Evolutionary conservation across 2,113 vertebrate species (phyloP).

Genomic region (Phalacrocorax aristotelis): DNA sequence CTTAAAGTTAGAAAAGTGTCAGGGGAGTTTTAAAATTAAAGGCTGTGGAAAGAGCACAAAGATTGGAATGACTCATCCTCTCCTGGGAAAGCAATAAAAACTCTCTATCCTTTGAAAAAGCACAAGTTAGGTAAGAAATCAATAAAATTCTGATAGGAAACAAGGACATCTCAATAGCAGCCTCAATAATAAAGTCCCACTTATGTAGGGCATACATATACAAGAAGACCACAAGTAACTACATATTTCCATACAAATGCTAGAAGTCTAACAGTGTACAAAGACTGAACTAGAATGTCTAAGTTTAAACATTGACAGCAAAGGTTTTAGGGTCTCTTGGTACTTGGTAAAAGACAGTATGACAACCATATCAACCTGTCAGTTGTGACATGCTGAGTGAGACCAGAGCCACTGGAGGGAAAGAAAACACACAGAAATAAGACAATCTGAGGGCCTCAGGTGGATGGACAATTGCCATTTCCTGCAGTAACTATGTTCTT

Average conservation of each 20-base stretch:
- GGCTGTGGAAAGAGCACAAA: neutral
- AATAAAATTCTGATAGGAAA: neutral
- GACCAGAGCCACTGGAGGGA: neutral
- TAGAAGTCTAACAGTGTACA: neutral
- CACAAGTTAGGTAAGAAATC: neutral
- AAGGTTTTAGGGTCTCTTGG: neutral
- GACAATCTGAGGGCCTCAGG: neutral
- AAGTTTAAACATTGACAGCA: neutral
- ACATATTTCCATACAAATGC: neutral
- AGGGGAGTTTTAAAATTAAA: neutral
- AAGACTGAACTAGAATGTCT: neutral
- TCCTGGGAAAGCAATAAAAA: neutral
- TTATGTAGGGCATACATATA: neutral
- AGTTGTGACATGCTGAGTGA: neutral
- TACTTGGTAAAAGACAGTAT: neutral
- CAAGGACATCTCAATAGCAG: neutral
- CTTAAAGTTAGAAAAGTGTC: neutral
- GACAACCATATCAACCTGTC: neutral
- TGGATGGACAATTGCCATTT: neutral
- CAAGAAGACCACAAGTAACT: neutral
- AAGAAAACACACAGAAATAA: neutral
- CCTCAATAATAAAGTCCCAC: neutral
- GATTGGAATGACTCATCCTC: slow-evolving; percentile 12
- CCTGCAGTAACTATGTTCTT: neutral
- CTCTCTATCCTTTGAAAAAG: neutral